Percentiles rank a stretch among this genome's conserved stretches.
phyloP scores from a whole-genome alignment of 2,888 invertebrate species.

The Phragmatobia fuliginosa region DNA sequence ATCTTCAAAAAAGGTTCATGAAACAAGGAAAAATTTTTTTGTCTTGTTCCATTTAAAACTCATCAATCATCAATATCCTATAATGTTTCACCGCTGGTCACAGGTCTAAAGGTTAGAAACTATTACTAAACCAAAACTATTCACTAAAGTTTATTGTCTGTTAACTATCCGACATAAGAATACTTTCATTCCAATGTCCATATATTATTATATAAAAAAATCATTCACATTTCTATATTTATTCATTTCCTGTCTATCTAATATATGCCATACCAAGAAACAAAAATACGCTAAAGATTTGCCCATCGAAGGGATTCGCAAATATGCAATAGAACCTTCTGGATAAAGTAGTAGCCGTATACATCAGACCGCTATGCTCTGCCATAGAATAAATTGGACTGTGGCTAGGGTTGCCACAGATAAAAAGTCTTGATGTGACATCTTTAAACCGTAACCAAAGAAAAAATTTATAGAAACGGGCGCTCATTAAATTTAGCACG shows the following conservation, averaged over 20 bases:
- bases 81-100: too few species aligned
- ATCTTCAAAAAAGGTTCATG: background rate
- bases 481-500: background rate
- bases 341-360: constrained; percentile 56
- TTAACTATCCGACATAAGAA: too few species aligned
- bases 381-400: constrained; percentile 60
- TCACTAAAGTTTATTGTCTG: too few species aligned
- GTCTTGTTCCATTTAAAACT: background rate
- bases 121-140: too few species aligned
- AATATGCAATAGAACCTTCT: constrained; percentile 52
- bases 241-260: background rate
- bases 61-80: too few species aligned
- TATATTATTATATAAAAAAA: too few species aligned
- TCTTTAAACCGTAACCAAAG: background rate
- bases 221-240: background rate
- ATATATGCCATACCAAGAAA: background rate
- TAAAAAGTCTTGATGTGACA: background rate
- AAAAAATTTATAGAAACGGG: background rate
- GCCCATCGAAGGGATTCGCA: constrained; percentile 41
- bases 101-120: too few species aligned
- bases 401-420: constrained; percentile 34
- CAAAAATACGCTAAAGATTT: constrained; percentile 22
- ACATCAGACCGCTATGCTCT: constrained; percentile 46
- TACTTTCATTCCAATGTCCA: too few species aligned
- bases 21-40: background rate